Conservation (phyloP, 1,140 invertebrate genomes). For the Temnothorax curvispinosus region DNA sequence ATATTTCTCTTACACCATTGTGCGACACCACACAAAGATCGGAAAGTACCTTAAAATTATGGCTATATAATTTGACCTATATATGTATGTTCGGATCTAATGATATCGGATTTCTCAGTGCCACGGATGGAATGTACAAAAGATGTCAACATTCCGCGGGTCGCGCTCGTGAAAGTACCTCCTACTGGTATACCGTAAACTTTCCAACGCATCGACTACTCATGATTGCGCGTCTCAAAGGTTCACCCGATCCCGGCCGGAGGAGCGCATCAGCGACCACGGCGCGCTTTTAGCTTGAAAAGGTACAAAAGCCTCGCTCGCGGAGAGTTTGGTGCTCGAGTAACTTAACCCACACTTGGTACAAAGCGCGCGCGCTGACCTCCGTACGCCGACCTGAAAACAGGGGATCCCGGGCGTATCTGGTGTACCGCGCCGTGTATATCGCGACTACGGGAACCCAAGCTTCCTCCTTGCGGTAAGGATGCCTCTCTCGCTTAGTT, state of each 20-base stretch:
- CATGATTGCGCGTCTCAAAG: slow-evolving; percentile 32
- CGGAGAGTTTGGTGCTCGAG: slow-evolving; percentile 69
- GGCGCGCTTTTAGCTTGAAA: slow-evolving; percentile 69
- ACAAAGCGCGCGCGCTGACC: slow-evolving; percentile 74
- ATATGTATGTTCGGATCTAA: not conserved
- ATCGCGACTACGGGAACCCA: slow-evolving; percentile 70
- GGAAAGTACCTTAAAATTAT: slow-evolving; percentile 13
- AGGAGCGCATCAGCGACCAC: slow-evolving; percentile 40
- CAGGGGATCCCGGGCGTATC: slow-evolving; percentile 69
- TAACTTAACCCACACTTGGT: slow-evolving; percentile 78
- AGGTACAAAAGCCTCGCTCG: slow-evolving; percentile 69
- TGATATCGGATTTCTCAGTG: slow-evolving; percentile 21
- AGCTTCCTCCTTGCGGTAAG: slow-evolving; percentile 67
- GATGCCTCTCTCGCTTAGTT: slow-evolving; percentile 83
- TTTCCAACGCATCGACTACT: slow-evolving; percentile 22
- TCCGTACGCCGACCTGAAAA: slow-evolving; percentile 72
- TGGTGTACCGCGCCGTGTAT: slow-evolving; percentile 68
- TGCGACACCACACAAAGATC: not conserved
- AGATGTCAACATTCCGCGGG: slow-evolving; percentile 32
- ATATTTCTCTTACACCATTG: not conserved
- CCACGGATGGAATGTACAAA: slow-evolving; percentile 7
- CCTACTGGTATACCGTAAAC: not conserved
- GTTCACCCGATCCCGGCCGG: slow-evolving; percentile 24
- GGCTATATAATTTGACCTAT: slow-evolving; percentile 1
- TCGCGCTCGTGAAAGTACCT: not conserved